These are phyloP conservation scores for Nomada goodeniana DNA, from an alignment of 2,888 invertebrate genomes.

Conservation along the genomic window DNA sequence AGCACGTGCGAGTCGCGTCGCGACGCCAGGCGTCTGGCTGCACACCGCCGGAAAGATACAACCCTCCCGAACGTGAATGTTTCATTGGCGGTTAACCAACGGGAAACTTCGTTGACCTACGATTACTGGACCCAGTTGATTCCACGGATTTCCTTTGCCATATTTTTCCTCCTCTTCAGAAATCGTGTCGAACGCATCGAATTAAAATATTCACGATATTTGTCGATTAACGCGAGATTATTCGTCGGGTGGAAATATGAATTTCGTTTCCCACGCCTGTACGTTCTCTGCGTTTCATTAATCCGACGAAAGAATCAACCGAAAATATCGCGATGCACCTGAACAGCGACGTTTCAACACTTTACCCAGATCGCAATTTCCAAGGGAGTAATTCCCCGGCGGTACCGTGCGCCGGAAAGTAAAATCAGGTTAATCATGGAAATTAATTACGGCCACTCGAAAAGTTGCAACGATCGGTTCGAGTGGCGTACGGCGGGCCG, in stretches of 20 bases:
- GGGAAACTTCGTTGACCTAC: neutral
- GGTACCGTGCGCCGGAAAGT: neutral
- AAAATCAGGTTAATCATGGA: conserved; percentile 7
- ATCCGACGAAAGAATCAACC: too few relatives aligned
- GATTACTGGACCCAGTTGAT: too few relatives aligned
- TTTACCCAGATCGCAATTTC: too few relatives aligned
- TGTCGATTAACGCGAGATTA: too few relatives aligned
- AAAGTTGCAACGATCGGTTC: conserved; percentile 43
- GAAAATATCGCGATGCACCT: too few relatives aligned
- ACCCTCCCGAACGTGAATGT: conserved; percentile 42
- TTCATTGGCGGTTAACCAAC: conserved; percentile 47
- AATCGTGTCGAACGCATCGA: neutral
- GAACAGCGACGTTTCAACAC: too few relatives aligned
- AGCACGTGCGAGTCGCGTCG: conserved; percentile 61
- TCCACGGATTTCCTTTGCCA: too few relatives aligned
- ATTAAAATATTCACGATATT: too few relatives aligned
- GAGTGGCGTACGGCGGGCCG: conserved; percentile 18
- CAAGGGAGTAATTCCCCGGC: too few relatives aligned
- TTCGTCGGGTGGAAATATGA: too few relatives aligned
- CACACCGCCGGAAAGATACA: conserved; percentile 52
- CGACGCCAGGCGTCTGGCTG: conserved; percentile 37
- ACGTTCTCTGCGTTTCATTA: too few relatives aligned
- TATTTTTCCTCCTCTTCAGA: neutral
- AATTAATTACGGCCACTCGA: conserved; percentile 55
- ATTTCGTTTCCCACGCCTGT: too few relatives aligned